Evolutionary conservation across 2,888 invertebrate genomes (phyloP).

Genomic region (Spisula solida): DNA sequence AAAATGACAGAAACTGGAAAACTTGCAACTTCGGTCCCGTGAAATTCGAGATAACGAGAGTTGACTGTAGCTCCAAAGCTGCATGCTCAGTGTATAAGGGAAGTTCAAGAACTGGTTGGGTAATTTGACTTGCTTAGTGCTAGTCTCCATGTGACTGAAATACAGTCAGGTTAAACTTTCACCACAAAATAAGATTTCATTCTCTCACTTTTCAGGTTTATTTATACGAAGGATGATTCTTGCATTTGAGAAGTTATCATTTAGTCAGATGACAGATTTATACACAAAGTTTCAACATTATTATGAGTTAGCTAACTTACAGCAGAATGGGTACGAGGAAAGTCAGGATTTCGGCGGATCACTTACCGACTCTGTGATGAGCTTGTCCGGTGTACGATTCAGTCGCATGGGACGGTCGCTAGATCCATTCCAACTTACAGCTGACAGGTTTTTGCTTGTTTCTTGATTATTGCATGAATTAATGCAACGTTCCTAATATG

Average conservation of each 20-base stretch:
- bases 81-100: no score
- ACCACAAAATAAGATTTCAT: no score
- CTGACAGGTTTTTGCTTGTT: constrained; percentile 54
- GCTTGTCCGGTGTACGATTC: constrained; percentile 70
- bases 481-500: no score
- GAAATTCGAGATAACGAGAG: no score
- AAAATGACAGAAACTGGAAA: no score
- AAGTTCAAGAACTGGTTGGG: no score
- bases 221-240: constrained; percentile 94
- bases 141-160: no score
- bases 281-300: constrained; percentile 92
- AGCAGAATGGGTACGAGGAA: constrained; percentile 71
- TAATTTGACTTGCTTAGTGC: no score
- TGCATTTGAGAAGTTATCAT: constrained; percentile 94
- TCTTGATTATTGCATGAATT: background rate
- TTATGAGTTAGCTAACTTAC: constrained; percentile 88
- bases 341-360: constrained; percentile 77
- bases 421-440: constrained; percentile 68
- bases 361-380: constrained; percentile 77
- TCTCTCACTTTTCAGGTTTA: constrained; percentile 90
- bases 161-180: no score
- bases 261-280: constrained; percentile 93
- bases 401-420: constrained; percentile 70
- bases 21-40: no score
- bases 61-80: no score